These are phyloP conservation scores for Drosophila seguyi DNA, from an alignment of 1,140 invertebrate species.

Conservation along the genomic window DNA sequence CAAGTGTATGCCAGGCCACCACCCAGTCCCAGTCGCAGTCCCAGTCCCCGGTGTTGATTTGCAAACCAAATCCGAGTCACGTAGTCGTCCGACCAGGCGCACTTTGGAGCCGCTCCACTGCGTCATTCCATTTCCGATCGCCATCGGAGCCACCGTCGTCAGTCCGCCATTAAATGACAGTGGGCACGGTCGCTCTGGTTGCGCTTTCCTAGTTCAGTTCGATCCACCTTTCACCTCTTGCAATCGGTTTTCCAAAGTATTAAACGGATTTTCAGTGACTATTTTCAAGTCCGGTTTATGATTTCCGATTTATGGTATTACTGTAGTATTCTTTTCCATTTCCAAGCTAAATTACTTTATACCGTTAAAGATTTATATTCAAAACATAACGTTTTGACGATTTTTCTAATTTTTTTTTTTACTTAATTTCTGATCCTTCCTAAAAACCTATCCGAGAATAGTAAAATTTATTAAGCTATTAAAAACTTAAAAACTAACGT, in stretches of 20 bases:
- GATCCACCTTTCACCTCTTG: background rate
- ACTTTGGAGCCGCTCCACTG: slow-evolving; percentile 36
- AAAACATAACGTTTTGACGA: too few relatives aligned
- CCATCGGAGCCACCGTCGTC: background rate
- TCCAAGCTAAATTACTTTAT: too few relatives aligned
- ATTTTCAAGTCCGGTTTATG: background rate
- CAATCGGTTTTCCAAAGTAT: background rate
- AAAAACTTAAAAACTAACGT: too few relatives aligned
- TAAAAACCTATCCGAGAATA: too few relatives aligned
- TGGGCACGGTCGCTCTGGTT: background rate
- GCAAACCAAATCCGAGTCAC: slow-evolving; percentile 70
- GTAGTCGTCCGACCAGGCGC: slow-evolving; percentile 17
- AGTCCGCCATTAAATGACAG: background rate
- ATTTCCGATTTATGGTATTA: too few relatives aligned
- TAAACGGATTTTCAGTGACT: background rate
- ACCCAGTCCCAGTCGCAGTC: background rate
- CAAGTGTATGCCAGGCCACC: slow-evolving; percentile 59
- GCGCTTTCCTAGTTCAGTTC: background rate
- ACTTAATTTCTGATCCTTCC: too few relatives aligned
- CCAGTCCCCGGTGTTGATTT: slow-evolving; percentile 20
- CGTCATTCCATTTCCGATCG: slow-evolving; percentile 19
- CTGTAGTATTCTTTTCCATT: too few relatives aligned
- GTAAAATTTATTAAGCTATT: too few relatives aligned
- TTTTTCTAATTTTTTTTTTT: too few relatives aligned
- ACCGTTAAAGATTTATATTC: too few relatives aligned